Evolutionary conservation across 2,113 vertebrate species (phyloP), one percentile per base, ranked within the genome.

Genomic region (Todiramphus saurophagus): DNA sequence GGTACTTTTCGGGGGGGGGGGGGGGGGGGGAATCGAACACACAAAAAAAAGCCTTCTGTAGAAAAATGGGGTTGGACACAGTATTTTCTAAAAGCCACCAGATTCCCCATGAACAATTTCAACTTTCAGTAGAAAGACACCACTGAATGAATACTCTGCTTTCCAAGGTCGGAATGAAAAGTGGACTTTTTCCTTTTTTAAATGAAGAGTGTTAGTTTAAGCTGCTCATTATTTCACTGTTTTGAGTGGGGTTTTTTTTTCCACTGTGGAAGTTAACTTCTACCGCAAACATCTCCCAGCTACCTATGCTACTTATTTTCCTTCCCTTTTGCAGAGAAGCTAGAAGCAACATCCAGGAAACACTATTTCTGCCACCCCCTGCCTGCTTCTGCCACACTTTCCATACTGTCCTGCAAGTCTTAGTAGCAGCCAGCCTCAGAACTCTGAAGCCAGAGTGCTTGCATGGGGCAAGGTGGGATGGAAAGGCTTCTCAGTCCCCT

Each of bases 301-400:
- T 70, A 15, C 2, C 0, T 12, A 41, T 7, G 13, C 55, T 23
- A 6, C 68, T 82, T 68, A 41, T 39, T 46, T 84, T 51, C 62
- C 62, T 13, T 6, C 33, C 11, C 21, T 58, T 66, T 11, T n/a
- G 25, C 25, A 59, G n/a, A 87, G 31, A 66, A 86, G 16, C 30
- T 41, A n/a, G 50, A 70, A 72, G 41, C 15, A 73, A 31, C 31
- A 24, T 9, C 20, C 35, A 16, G 24, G 11, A 69, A 84, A 10
- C 10, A 12, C 3, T 14, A 17, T 5, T 60, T 68, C 16, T 8
- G 5, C 24, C 13, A 13, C 18, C 20, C 43, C 0, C 0, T 14
- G 13, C 33, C 33, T 12, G 17, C 37, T 74, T 27, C 44, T 87
- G 82, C 75, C 48, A 37, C 17, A 0, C 18, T 60, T 85, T 16